These are phyloP conservation scores for Drosophila aldrichi DNA, from an alignment of 2,888 invertebrate genomes.

Conservation along the genomic window DNA sequence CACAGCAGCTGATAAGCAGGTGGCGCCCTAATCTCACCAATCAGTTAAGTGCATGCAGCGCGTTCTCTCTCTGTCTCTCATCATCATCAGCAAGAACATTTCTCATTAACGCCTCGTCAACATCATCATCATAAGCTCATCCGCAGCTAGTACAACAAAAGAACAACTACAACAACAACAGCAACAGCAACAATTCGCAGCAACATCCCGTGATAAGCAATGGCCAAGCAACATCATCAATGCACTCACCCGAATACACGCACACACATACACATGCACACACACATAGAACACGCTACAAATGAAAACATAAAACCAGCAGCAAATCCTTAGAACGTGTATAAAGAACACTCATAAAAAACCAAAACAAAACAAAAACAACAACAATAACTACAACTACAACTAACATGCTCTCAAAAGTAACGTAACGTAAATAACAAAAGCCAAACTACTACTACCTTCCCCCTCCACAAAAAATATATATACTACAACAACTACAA, in stretches of 20 bases:
- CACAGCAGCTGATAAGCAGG: constrained; percentile 52
- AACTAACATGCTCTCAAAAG: constrained; percentile 75
- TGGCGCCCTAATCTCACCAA: constrained; percentile 56
- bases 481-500: constrained; percentile 51
- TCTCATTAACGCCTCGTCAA: constrained; percentile 36
- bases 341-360: constrained; percentile 63
- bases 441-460: constrained; percentile 83
- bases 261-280: constrained; percentile 43
- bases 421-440: constrained; percentile 82
- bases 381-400: constrained; percentile 62
- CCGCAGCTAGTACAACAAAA: constrained; percentile 53
- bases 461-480: constrained; percentile 61
- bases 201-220: constrained; percentile 46
- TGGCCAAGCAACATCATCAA: constrained; percentile 46
- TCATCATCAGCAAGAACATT: constrained; percentile 35
- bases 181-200: constrained; percentile 46
- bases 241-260: constrained; percentile 45
- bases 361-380: constrained; percentile 43
- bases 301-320: constrained; percentile 53
- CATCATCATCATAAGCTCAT: constrained; percentile 48
- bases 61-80: constrained; percentile 16
- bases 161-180: constrained; percentile 36
- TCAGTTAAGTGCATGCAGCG: constrained; percentile 47
- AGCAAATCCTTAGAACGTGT: constrained; percentile 69
- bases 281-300: constrained; percentile 45